These are phyloP conservation scores for Mugil cephalus DNA, from an alignment of 2,113 vertebrate species.

Conservation along the genomic window DNA sequence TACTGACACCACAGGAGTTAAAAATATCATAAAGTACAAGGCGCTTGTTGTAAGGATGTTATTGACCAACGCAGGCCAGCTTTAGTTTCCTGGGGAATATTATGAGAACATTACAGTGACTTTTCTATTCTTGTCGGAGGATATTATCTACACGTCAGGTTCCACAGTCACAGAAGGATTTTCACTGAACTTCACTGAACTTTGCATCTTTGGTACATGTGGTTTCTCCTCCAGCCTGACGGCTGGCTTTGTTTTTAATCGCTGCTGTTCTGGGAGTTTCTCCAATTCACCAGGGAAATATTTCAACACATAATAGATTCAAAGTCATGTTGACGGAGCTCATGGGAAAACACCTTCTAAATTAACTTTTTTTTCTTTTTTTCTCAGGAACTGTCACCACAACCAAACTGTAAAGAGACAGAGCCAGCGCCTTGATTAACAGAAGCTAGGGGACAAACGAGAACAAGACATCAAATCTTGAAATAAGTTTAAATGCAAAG, in stretches of 20 bases:
- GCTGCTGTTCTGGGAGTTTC: constrained; percentile 6
- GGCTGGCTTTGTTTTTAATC: background rate
- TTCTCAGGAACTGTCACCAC: background rate
- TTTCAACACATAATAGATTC: background rate
- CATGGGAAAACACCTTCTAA: background rate
- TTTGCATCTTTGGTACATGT: background rate
- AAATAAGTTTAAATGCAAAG: too few relatives aligned
- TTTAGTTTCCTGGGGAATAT: constrained; percentile 45
- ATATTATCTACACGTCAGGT: constrained; percentile 15
- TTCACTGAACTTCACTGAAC: constrained; percentile 37
- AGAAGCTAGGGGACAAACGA: background rate
- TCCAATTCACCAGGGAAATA: constrained; percentile 1
- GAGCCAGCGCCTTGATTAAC: background rate
- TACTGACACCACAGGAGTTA: constrained; percentile 57
- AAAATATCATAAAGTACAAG: constrained; percentile 63
- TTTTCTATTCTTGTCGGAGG: constrained; percentile 27
- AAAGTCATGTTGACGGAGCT: background rate
- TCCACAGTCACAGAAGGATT: constrained; percentile 1
- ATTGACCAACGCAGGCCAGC: constrained; percentile 33
- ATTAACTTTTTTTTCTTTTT: background rate
- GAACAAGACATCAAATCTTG: too few relatives aligned
- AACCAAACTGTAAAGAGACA: background rate
- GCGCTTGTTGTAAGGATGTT: constrained; percentile 32
- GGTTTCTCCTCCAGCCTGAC: constrained; percentile 24
- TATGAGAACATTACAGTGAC: constrained; percentile 29